Evolutionary conservation across 2,888 invertebrate genomes (phyloP), one percentile per base, ranked within the genome.

Genomic region (Hydriomena furcata): DNA sequence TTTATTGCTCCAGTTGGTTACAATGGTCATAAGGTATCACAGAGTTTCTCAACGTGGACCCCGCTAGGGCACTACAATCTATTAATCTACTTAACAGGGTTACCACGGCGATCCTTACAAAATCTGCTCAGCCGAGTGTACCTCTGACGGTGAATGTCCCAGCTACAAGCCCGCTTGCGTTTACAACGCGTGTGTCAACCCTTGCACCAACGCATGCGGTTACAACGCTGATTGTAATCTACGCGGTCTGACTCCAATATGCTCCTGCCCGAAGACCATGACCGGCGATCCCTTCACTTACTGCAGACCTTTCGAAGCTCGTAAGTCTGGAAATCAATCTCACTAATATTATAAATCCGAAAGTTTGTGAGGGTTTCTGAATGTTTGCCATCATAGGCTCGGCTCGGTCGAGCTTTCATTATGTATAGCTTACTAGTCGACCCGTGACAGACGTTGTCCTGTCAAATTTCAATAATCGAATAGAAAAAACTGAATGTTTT

Each of bases 231-330:
- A 96, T 66, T 97, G 97, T 79, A 92, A 94, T 68, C 91, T 96
- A 28, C 91, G 95, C 32, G 95, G 94, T 2, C 91, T 95, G 41
- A 96, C 95, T 3, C 96, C 97, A 0, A 93, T 97, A 8, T 97
- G 97, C 80, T 95, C 95, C 47, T 97, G 97, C 77, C 96, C 97
- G 0, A 93, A 92, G 71, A 95, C 96, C 69, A 96, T 95, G 94
- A 96, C 96, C 13, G 97, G 97, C 1, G 94, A 97, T 91, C 97
- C 97, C 2, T 97, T 96, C 82, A 91, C 93, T 1, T 92, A 92
- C 72, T 97, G 97, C 84, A 92, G 96, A 64, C 95, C 94, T 59
- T 96, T 96, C 71, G 94, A 94, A 78, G 94, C 94, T 68, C 91
- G 95, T 95, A 79, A 92, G 91, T 51, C 12, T n/a, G 12, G 31